Evolutionary conservation across 2,888 invertebrate genomes (phyloP), one percentile per base, ranked within the genome.

Genomic region (Epirrhoe tristata): DNA sequence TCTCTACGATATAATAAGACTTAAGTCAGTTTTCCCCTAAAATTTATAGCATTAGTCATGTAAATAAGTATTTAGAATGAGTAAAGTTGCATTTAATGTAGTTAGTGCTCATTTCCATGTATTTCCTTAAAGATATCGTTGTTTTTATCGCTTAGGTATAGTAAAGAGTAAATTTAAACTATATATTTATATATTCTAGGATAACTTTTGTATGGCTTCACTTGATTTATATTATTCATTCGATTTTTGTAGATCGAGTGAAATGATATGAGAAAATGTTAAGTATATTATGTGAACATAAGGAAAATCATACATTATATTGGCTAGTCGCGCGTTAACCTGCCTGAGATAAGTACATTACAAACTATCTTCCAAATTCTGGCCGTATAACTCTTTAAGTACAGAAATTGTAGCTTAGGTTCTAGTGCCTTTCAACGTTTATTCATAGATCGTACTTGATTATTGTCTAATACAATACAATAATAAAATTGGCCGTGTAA

Each of bases 81-180:
- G 87, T 88, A 84, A 83, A 82, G 83, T 81, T 90, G 90, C 91
- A 91, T 91, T 90, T 90, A 91, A 91, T 90, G 90, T 91, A 88
- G 86, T 82, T 83, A 81, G 80, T 82, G 82, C 90, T 90, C 89
- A 83, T 83, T 72, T 81, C 69, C 77, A 75, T 84, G 78, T 78
- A 79, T 78, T 80, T 76, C 71, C 74, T 69, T 77, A 71, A 77
- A 74, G 67, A 81, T 72, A 59, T 59, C 12, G 73, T 72, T 77
- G 74, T 84, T 82, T 62, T 77, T 83, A 76, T 80, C 71, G 70
- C 77, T 71, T 76, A 76, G 72, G 71, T 75, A 75, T 75, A 77
- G 69, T 66, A 68, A 67, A 73, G 69, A 75, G 74, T 78, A 81
- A 74, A 80, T 81, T 76, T 83, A 63, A 66, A 75, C 74, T 80